phyloP scores from a whole-genome alignment of 2,797 vertebrate species.

The Lemur catta region DNA sequence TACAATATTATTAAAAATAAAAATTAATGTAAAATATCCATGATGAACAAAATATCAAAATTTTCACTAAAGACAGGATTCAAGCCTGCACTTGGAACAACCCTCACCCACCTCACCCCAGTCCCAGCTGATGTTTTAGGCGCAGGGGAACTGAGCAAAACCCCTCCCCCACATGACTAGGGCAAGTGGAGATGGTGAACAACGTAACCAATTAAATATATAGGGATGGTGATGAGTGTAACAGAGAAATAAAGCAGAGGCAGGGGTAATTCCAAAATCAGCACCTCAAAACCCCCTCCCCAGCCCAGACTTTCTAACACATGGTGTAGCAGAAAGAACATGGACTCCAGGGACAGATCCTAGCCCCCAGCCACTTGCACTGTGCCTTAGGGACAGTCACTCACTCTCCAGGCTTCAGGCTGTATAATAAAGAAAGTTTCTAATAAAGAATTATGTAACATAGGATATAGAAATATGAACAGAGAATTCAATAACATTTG shows the following conservation, averaged over 20 bases:
- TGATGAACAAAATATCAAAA: background rate
- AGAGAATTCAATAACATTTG: too few relatives aligned
- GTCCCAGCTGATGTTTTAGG: background rate
- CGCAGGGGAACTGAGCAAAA: background rate
- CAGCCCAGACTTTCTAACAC: background rate
- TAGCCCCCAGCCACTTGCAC: background rate
- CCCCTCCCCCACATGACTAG: background rate
- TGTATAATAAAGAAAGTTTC: background rate
- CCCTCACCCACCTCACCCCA: rapidly evolving
- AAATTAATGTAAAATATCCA: background rate
- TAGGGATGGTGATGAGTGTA: background rate
- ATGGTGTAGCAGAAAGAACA: background rate
- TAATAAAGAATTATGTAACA: background rate
- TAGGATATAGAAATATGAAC: rapidly evolving
- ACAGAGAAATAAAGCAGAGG: background rate
- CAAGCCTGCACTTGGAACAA: background rate
- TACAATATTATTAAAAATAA: background rate
- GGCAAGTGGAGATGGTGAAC: background rate
- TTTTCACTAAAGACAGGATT: background rate
- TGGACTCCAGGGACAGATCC: background rate
- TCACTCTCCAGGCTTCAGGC: background rate
- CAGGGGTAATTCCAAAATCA: background rate
- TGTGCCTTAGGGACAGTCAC: background rate
- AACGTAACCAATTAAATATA: too few relatives aligned
- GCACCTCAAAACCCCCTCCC: background rate